phyloP scores from a whole-genome alignment of 2,797 vertebrate species.

The Rhinogobio ventralis region DNA sequence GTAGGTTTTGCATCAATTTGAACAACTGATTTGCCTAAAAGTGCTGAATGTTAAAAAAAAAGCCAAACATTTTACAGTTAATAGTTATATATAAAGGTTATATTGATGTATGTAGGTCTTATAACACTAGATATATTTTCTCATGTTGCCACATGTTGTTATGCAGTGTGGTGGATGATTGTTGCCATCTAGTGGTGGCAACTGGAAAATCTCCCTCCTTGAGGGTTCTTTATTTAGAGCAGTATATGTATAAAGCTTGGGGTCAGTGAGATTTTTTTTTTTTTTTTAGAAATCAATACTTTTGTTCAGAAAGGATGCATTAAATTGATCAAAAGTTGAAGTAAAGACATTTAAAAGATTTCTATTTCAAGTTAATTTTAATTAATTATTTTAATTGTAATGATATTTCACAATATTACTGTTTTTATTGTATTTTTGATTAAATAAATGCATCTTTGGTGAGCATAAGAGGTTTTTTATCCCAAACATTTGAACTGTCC shows the following conservation, averaged over 20 bases:
- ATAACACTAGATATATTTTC: neutral
- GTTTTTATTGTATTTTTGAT: neutral
- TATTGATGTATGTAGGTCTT: neutral
- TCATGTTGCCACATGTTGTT: neutral
- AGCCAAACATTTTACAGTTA: neutral
- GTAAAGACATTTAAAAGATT: neutral
- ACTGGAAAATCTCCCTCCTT: neutral
- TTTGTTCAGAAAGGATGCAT: neutral
- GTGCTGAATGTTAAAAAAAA: neutral
- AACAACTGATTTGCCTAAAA: neutral
- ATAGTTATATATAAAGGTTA: neutral
- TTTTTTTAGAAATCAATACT: neutral
- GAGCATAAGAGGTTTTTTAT: too few relatives aligned
- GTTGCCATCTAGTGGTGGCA: slow-evolving; percentile 37
- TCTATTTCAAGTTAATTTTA: neutral
- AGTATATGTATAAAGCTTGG: neutral
- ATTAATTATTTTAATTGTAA: neutral
- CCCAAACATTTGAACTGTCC: too few relatives aligned
- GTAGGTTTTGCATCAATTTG: slow-evolving; percentile 32
- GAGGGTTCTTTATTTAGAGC: slow-evolving; percentile 35
- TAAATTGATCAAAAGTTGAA: neutral
- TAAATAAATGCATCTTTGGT: neutral
- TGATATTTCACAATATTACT: neutral
- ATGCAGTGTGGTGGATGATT: neutral
- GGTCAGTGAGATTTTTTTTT: too few relatives aligned